Percentiles rank a stretch among this genome's conserved stretches.
These are phyloP conservation scores for Zoanthus gigantus DNA, from an alignment of 92 coral and sea anemone species.

Conservation along the genomic window DNA sequence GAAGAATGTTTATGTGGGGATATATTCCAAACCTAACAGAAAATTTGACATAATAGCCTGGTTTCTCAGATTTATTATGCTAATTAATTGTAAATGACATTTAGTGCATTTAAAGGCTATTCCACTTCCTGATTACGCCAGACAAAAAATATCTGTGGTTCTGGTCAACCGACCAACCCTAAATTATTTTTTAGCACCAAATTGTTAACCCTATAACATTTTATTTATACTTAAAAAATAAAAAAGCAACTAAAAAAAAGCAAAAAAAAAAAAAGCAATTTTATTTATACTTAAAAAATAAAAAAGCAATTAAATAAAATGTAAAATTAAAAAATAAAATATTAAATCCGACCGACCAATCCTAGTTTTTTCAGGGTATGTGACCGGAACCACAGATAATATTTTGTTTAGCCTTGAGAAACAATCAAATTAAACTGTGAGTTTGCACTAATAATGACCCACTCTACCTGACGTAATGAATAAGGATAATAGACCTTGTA, in stretches of 20 bases:
- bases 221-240: background rate
- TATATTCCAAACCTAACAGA: too few species aligned
- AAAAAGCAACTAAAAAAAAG: too few species aligned
- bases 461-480: conserved; percentile 28
- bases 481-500: conserved; percentile 19
- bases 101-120: too few species aligned
- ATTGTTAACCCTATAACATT: background rate
- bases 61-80: too few species aligned
- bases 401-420: background rate
- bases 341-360: background rate
- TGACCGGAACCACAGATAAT: too few species aligned
- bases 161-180: too few species aligned
- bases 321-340: background rate
- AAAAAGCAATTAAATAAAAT: background rate
- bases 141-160: too few species aligned
- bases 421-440: conserved; percentile 27
- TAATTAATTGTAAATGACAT: too few species aligned
- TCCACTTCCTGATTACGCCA: too few species aligned
- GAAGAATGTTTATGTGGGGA: background rate
- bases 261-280: too few species aligned
- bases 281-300: background rate
- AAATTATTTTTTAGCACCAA: background rate
- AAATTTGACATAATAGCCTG: too few species aligned
- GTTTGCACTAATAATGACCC: conserved; percentile 34
- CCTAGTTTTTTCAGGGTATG: background rate